Conservation (phyloP, 2,888 invertebrate species). For the Mesorhabditis belari region DNA sequence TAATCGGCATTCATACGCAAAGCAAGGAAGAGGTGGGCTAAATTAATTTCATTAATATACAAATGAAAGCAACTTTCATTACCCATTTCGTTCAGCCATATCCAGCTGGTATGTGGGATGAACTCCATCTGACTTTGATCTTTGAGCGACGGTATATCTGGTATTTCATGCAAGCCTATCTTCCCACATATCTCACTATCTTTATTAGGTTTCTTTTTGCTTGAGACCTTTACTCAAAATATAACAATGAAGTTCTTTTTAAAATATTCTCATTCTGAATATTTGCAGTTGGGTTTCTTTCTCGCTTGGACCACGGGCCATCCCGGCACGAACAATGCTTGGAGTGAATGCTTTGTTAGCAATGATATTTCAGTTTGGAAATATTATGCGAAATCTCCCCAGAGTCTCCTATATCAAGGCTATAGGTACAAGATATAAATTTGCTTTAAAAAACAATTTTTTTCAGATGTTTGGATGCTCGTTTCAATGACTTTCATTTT, state of each 20-base stretch:
- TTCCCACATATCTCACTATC: conserved; percentile 44
- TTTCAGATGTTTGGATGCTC: conserved; percentile 40
- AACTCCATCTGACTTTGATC: conserved; percentile 32
- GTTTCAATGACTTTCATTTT: conserved; percentile 40
- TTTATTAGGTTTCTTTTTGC: conserved; percentile 29
- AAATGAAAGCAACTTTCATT: not conserved
- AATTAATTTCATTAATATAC: not conserved
- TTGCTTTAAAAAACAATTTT: not conserved
- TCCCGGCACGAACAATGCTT: conserved; percentile 41
- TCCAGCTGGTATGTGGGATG: conserved; percentile 45
- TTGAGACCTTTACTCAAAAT: not conserved
- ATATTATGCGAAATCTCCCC: conserved; percentile 46
- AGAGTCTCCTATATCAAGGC: conserved; percentile 41
- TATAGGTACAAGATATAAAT: conserved; percentile 20
- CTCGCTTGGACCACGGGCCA: conserved; percentile 31
- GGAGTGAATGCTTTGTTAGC: conserved; percentile 41
- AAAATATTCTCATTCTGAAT: not conserved
- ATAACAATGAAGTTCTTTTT: not conserved
- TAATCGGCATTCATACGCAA: conserved; percentile 4
- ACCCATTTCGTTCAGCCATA: conserved; percentile 17
- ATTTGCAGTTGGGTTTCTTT: conserved; percentile 38
- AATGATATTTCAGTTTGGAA: conserved; percentile 49
- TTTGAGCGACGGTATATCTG: conserved; percentile 39
- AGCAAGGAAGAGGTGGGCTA: not conserved
- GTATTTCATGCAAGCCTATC: conserved; percentile 47